These are phyloP conservation scores for Tetragonula carbonaria DNA, from an alignment of 2,888 invertebrate genomes.

Conservation along the genomic window DNA sequence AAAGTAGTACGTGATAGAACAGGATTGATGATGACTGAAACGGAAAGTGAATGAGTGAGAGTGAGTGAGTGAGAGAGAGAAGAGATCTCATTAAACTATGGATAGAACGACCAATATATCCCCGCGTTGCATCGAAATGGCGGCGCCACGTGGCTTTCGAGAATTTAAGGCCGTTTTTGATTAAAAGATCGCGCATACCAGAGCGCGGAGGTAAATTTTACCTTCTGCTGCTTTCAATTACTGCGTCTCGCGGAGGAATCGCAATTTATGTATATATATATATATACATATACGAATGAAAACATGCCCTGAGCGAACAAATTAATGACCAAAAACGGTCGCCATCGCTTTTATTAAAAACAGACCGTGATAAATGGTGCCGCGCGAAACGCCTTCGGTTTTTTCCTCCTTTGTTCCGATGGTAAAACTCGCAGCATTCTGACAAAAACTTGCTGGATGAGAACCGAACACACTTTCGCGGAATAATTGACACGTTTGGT, in stretches of 20 bases:
- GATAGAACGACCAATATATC: conserved; percentile 26
- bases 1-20: too few species aligned
- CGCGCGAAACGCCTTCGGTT: neutral
- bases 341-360: conserved; percentile 1
- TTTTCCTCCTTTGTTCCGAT: neutral
- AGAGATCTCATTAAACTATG: conserved; percentile 10
- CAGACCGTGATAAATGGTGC: neutral
- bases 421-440: neutral
- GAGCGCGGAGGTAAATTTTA: conserved; percentile 12
- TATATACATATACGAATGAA: neutral
- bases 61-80: neutral
- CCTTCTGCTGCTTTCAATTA: conserved; percentile 31
- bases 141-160: neutral
- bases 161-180: conserved; percentile 31
- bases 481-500: conserved; percentile 13
- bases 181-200: conserved; percentile 31
- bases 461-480: neutral
- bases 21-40: too few species aligned
- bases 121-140: conserved; percentile 10
- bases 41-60: neutral
- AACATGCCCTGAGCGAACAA: neutral
- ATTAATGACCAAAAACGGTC: conserved; percentile 18
- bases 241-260: conserved; percentile 8
- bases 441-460: neutral
- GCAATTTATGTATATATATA: neutral